Evolutionary conservation across 2,113 vertebrate species (phyloP).

Genomic region (Vulpes lagopus): DNA sequence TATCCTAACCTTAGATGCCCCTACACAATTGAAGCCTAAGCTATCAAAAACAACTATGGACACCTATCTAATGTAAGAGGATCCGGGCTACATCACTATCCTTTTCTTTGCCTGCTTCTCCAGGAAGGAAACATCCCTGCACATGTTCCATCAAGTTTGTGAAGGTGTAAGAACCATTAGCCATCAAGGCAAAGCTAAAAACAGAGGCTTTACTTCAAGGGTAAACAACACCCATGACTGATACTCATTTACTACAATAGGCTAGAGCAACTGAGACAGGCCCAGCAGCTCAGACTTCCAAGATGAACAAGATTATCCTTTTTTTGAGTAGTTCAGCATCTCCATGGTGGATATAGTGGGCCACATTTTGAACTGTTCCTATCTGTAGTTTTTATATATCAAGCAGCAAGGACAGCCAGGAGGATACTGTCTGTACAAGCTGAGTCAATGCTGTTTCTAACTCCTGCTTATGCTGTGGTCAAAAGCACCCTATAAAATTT

Average conservation of each 20-base stretch:
- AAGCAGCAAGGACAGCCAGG: neutral
- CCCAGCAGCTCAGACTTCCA: neutral
- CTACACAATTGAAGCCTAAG: neutral
- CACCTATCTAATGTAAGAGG: neutral
- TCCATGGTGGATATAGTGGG: neutral
- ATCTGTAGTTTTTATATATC: neutral
- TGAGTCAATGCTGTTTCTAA: neutral
- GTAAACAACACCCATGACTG: neutral
- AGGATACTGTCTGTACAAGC: neutral
- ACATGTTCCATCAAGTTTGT: neutral
- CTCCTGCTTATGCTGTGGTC: neutral
- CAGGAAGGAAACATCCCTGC: neutral
- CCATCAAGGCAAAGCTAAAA: neutral
- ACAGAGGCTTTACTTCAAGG: constrained; percentile 34
- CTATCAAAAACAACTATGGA: neutral
- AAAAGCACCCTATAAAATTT: constrained; percentile 43
- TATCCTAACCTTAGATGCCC: neutral
- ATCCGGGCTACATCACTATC: neutral
- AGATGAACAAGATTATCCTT: neutral
- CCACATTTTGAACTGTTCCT: constrained; percentile 12
- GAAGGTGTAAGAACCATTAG: neutral
- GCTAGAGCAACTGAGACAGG: neutral
- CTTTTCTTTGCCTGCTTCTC: constrained; percentile 9
- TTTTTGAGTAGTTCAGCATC: neutral
- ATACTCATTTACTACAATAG: neutral